Base-by-base conservation (phyloP, 2,113 vertebrate genomes). In the Galeopterus variegatus region DNA sequence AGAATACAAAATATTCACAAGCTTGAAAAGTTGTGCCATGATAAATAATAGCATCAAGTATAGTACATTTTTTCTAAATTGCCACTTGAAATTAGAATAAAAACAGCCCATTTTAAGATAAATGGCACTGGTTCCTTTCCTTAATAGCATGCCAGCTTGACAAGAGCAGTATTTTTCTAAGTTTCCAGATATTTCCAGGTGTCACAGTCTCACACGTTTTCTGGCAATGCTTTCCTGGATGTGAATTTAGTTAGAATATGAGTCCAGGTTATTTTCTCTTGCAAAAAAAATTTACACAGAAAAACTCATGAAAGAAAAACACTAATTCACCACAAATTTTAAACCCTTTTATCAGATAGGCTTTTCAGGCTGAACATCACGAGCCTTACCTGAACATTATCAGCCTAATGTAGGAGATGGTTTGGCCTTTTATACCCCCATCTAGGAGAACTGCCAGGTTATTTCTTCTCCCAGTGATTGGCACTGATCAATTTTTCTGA, bases 151-250 rank as follows among this genome's bases (percentile, higher is more conserved):
- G 72, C 36, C 58, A 58, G 31, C 11, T 69, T 75, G 73, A n/a
- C 7, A 36, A 56, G 50, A 90, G 23, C 24, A 67, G 50, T 15
- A 67, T 76, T 94, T 86, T 76, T 36, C 58, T 90, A 67, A 48
- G 36, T 41, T 67, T 67, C 50, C 70, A 76, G 58, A 73, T 58
- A 88, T 65, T 94, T 94, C 86, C 77, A 75, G 36, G 58, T 23
- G 28, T 83, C 87, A 83, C 26, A 4, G 15, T 36, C 26, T 23
- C 41, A 58, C 5, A 7, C 64, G 17, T 67, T 76, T 94, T 89
- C 36, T 83, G 70, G 50, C 36, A 56, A 21, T 83, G 31, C 36
- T 67, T 54, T 83, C 50, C 87, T 58, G 50, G 69, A 58, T 36
- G 60, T 17, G 76, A 67, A 70, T 70, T 86, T 70, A 86, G 5